A percentile compares a stretch with the other conserved stretches of the same genome.
Evolutionary conservation across 2,888 invertebrate genomes (phyloP).

Genomic region (Limenitis arthemis): DNA sequence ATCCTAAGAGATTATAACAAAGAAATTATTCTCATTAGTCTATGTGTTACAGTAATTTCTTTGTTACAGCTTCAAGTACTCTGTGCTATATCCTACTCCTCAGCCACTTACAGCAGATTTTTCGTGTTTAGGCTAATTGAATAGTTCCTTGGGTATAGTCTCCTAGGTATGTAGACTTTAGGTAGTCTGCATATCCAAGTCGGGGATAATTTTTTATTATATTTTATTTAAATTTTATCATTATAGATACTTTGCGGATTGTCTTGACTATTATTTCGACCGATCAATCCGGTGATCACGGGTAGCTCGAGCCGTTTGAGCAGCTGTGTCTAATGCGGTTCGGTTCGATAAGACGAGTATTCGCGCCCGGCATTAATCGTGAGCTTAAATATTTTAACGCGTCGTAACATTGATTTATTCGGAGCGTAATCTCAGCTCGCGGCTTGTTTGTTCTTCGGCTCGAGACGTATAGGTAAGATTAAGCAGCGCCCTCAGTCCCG

Average conservation of each 20-base stretch:
- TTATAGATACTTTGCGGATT: conserved; percentile 29
- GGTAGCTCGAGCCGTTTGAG: conserved; percentile 30
- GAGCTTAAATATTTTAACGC: conserved; percentile 71
- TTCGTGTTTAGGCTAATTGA: no score
- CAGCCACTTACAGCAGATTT: no score
- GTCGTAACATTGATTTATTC: conserved; percentile 72
- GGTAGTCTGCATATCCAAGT: neutral
- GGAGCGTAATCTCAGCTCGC: conserved; percentile 63
- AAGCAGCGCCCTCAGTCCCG: conserved; percentile 46
- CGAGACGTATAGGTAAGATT: conserved; percentile 66
- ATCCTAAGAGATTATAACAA: no score
- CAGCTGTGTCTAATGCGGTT: conserved; percentile 44
- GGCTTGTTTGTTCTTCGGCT: conserved; percentile 69
- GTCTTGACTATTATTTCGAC: conserved; percentile 29
- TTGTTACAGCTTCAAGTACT: no score
- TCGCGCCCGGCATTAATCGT: conserved; percentile 63
- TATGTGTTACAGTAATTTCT: no score
- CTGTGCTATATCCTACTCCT: no score
- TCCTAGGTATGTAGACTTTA: no score
- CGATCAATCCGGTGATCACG: conserved; percentile 30
- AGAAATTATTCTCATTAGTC: no score
- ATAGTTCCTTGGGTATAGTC: no score
- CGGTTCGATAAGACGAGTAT: conserved; percentile 51
- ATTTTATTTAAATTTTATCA: conserved; percentile 5
- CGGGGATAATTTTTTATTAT: neutral